phyloP scores from a whole-genome alignment of 2,113 vertebrate genomes.

The Leptobrachium ailaonicum region DNA sequence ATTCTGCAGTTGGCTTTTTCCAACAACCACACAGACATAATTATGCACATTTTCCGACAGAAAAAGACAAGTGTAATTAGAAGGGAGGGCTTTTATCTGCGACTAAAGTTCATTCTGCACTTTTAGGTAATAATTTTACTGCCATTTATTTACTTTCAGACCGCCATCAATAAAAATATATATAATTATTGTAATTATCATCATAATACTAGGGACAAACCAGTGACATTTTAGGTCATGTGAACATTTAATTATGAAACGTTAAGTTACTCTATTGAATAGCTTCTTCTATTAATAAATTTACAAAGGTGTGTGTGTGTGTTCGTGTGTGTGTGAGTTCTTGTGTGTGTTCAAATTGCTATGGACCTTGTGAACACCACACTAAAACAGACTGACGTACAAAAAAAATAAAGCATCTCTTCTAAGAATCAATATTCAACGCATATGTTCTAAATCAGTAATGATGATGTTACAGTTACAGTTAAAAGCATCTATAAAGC shows the following conservation, averaged over 20 bases:
- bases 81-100: background rate
- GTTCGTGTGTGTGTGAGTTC: no score
- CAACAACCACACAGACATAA: background rate
- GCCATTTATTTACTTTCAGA: background rate
- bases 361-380: no score
- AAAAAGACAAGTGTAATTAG: constrained; percentile 2
- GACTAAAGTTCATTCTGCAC: background rate
- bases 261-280: background rate
- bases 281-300: background rate
- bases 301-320: no score
- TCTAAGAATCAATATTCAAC: no score
- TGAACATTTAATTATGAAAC: background rate
- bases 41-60: background rate
- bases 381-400: no score
- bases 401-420: no score
- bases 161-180: background rate
- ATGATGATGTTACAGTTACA: no score
- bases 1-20: background rate
- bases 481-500: no score
- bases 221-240: background rate
- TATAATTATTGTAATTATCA: background rate
- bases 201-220: background rate
- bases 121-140: constrained; percentile 4
- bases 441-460: no score
- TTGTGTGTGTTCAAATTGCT: no score